Conservation (phyloP, 2,113 vertebrate species). For the Plectropomus leopardus region DNA sequence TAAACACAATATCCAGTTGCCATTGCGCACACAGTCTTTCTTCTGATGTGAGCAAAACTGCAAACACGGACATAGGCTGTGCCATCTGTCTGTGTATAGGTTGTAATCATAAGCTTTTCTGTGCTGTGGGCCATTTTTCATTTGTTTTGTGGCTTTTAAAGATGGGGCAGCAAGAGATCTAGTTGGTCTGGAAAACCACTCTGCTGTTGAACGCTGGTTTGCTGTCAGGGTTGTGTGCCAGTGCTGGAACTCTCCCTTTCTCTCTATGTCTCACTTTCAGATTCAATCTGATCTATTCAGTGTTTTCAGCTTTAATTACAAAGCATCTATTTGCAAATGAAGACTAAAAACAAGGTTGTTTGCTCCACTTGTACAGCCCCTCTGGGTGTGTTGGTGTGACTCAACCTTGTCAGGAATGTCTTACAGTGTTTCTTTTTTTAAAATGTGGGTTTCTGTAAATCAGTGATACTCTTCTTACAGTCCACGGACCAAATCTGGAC, state of each 20-base stretch:
- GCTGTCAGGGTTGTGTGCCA: slow-evolving; percentile 53
- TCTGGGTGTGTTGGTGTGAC: slow-evolving; percentile 22
- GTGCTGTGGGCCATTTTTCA: slow-evolving; percentile 76
- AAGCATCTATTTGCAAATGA: not conserved
- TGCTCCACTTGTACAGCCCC: slow-evolving; percentile 11
- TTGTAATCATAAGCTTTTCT: slow-evolving; percentile 81
- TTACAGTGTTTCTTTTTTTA: slow-evolving; percentile 6
- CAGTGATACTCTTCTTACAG: no score
- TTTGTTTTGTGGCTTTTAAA: slow-evolving; percentile 82
- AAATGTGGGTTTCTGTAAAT: no score
- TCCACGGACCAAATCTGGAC: no score
- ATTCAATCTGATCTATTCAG: slow-evolving; percentile 3
- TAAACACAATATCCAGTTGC: slow-evolving; percentile 61
- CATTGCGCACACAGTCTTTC: slow-evolving; percentile 44
- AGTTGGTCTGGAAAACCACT: slow-evolving; percentile 73
- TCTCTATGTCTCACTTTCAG: slow-evolving; percentile 20
- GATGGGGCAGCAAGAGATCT: slow-evolving; percentile 64
- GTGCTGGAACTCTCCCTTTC: slow-evolving; percentile 24
- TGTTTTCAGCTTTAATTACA: slow-evolving; percentile 7
- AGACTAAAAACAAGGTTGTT: slow-evolving; percentile 20
- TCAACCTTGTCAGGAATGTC: slow-evolving; percentile 42
- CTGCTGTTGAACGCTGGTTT: slow-evolving; percentile 55
- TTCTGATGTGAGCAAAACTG: slow-evolving; percentile 69
- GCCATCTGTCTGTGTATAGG: slow-evolving; percentile 74
- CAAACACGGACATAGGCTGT: slow-evolving; percentile 65